These are phyloP conservation scores for Heteromormyrus szaboi DNA, from an alignment of 2,797 vertebrate genomes.

Conservation along the genomic window DNA sequence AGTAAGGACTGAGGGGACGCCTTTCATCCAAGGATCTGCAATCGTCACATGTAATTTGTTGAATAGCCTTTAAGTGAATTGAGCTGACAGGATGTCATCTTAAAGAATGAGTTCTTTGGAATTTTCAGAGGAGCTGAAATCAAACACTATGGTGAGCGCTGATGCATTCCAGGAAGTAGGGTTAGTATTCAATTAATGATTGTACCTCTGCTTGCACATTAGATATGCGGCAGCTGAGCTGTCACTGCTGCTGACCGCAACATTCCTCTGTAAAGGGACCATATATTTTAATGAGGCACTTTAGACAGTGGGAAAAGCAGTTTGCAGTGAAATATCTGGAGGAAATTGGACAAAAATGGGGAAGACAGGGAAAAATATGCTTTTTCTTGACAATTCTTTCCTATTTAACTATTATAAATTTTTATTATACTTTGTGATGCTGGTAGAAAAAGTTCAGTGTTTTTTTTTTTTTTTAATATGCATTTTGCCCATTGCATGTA, in stretches of 20 bases:
- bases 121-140: slow-evolving; percentile 44
- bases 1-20: not conserved
- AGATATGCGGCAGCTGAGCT: slow-evolving; percentile 45
- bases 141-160: slow-evolving; percentile 60
- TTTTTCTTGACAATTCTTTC: slow-evolving; percentile 3
- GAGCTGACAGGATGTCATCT: not conserved
- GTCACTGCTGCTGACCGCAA: slow-evolving; percentile 36
- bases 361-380: not conserved
- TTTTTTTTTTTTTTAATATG: not conserved
- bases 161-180: slow-evolving; percentile 44
- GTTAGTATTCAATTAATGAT: slow-evolving; percentile 61
- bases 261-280: slow-evolving; percentile 39
- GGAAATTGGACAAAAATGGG: slow-evolving; percentile 10
- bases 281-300: slow-evolving; percentile 48
- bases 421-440: not conserved
- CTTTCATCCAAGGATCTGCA: not conserved
- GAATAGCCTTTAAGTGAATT: not conserved
- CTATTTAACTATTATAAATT: not conserved
- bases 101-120: slow-evolving; percentile 1
- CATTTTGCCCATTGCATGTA: not conserved
- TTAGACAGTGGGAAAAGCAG: not conserved
- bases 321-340: not conserved
- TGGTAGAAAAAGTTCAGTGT: not conserved
- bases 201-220: slow-evolving; percentile 51
- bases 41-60: not conserved